Percentiles rank a stretch among this genome's conserved stretches.
Evolutionary conservation across 1,140 invertebrate genomes (phyloP).

Genomic region (Pseudomyrmex flavicornis): DNA sequence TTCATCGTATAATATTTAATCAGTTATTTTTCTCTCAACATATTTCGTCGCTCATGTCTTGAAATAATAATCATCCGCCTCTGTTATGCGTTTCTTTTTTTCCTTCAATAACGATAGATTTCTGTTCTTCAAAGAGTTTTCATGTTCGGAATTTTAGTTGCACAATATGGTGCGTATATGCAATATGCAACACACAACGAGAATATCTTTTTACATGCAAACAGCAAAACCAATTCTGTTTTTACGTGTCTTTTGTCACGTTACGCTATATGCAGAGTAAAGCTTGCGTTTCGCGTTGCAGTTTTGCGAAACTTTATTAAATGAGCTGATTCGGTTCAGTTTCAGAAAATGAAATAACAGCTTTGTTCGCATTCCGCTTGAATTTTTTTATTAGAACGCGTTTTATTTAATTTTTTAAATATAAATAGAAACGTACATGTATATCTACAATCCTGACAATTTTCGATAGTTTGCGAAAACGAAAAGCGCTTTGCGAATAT

Average conservation of each 20-base stretch:
- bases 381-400: not conserved
- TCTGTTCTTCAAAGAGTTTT: not conserved
- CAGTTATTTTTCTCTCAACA: no score
- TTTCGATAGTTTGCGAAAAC: not conserved
- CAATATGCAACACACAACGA: not conserved
- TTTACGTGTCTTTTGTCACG: not conserved
- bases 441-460: not conserved
- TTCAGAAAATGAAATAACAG: not conserved
- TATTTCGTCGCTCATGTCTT: no score
- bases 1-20: no score
- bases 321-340: not conserved
- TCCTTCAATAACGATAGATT: not conserved
- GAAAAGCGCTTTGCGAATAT: not conserved
- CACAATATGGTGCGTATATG: not conserved
- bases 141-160: slow-evolving; percentile 28
- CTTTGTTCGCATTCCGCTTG: not conserved
- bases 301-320: not conserved
- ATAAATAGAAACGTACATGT: no score
- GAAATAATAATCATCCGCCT: no score
- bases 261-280: not conserved
- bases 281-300: not conserved
- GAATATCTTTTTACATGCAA: not conserved
- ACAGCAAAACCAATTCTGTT: not conserved
- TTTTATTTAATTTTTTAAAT: slow-evolving; percentile 10
- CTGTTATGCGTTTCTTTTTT: not conserved